Conservation (phyloP, 2,888 invertebrate species). For the Sminthurinus aureus region DNA sequence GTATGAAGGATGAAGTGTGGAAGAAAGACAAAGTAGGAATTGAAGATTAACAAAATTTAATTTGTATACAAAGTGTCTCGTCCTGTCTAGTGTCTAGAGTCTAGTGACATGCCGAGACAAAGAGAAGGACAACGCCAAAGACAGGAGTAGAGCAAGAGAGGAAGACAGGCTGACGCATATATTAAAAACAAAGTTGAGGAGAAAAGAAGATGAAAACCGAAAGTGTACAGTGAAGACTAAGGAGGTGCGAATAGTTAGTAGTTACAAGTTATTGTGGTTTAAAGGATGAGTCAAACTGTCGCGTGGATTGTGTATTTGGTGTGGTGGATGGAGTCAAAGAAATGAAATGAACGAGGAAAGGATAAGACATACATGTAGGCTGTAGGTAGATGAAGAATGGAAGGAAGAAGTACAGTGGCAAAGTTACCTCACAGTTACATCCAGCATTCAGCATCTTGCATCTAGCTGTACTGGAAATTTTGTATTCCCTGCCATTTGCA, state of each 20-base stretch:
- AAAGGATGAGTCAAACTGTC: neutral
- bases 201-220: neutral
- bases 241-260: constrained; percentile 9
- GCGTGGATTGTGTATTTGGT: no score
- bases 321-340: constrained; percentile 4
- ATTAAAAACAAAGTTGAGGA: neutral
- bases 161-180: constrained; percentile 10
- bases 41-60: neutral
- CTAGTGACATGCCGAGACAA: neutral
- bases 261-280: constrained; percentile 12
- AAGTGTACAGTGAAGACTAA: neutral
- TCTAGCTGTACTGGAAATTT: neutral
- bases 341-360: constrained; percentile 7
- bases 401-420: neutral
- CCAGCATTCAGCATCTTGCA: neutral
- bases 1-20: neutral
- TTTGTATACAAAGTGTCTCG: neutral
- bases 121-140: neutral
- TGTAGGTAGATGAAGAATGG: neutral
- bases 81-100: neutral
- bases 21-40: neutral
- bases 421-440: neutral
- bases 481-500: neutral
- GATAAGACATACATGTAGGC: neutral
- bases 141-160: no score